phyloP scores from a whole-genome alignment of 2,888 invertebrate genomes.

The Ophion costatus region DNA sequence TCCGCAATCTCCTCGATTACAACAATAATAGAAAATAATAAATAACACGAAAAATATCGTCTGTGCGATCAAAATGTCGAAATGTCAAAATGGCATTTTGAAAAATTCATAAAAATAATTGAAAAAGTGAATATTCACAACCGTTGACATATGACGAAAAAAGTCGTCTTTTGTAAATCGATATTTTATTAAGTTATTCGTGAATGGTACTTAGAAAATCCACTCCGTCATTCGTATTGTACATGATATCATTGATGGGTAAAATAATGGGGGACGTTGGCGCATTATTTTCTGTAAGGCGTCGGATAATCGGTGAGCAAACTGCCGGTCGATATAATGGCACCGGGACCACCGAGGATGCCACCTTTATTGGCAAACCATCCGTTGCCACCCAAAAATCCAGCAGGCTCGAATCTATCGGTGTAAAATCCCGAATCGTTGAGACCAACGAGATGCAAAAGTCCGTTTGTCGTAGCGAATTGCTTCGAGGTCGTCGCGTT shows the following conservation, averaged over 20 bases:
- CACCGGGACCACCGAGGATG: slow-evolving; percentile 78
- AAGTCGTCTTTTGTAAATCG: no score
- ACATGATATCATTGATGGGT: neutral
- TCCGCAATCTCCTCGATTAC: no score
- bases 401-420: slow-evolving; percentile 74
- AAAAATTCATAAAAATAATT: no score
- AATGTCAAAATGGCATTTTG: no score
- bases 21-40: no score
- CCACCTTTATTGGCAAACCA: slow-evolving; percentile 80
- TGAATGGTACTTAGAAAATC: neutral
- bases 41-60: no score
- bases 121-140: no score
- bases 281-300: slow-evolving; percentile 73
- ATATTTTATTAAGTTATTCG: no score
- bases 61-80: no score
- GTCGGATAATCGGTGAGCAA: slow-evolving; percentile 78
- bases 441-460: slow-evolving; percentile 71
- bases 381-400: slow-evolving; percentile 78
- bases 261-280: neutral
- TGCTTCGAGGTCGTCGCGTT: slow-evolving; percentile 68
- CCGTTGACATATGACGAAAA: no score
- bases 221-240: neutral
- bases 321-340: slow-evolving; percentile 78
- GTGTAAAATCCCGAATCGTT: slow-evolving; percentile 76
- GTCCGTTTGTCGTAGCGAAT: slow-evolving; percentile 63